Percentiles rank a stretch among this genome's conserved stretches.
Evolutionary conservation across 2,888 invertebrate species (phyloP).

Genomic region (Piscicola geometra): DNA sequence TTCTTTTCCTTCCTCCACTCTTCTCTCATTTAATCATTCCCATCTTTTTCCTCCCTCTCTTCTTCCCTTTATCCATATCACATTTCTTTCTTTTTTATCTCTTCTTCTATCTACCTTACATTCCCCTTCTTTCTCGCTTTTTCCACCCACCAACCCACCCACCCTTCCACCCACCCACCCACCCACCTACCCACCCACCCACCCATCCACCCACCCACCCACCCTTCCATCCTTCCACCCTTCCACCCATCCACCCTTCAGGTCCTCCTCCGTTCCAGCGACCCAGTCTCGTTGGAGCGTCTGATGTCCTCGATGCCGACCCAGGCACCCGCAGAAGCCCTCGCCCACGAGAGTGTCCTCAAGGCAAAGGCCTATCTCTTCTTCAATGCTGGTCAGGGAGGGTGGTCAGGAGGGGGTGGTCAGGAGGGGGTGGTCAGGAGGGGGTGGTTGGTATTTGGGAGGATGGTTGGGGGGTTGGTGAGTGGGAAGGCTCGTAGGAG

Average conservation of each 20-base stretch:
- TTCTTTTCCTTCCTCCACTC: too few species aligned
- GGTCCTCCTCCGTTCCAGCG: constrained; percentile 23
- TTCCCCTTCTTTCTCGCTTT: too few species aligned
- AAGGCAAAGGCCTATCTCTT: constrained; percentile 28
- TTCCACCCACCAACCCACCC: too few species aligned
- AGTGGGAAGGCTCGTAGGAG: not conserved
- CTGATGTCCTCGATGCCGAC: constrained; percentile 9
- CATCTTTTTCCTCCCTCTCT: too few species aligned
- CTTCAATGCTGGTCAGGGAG: constrained; percentile 12
- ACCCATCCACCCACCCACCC: too few species aligned
- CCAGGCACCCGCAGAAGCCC: not conserved
- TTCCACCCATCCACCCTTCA: not conserved
- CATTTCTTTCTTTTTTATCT: too few species aligned
- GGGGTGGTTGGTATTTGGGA: not conserved
- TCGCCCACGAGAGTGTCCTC: constrained; percentile 27
- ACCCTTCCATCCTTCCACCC: too few species aligned
- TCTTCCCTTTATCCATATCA: too few species aligned
- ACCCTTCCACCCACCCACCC: too few species aligned
- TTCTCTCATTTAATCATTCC: too few species aligned
- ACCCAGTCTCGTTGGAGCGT: constrained; percentile 4
- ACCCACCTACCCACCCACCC: too few species aligned
- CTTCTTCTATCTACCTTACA: too few species aligned
- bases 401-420: not conserved
- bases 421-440: not conserved
- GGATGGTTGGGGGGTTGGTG: not conserved